Evolutionary conservation across 53 echinoderm and acorn worm genomes (phyloP).

Genomic region (Zoroaster sp.): DNA sequence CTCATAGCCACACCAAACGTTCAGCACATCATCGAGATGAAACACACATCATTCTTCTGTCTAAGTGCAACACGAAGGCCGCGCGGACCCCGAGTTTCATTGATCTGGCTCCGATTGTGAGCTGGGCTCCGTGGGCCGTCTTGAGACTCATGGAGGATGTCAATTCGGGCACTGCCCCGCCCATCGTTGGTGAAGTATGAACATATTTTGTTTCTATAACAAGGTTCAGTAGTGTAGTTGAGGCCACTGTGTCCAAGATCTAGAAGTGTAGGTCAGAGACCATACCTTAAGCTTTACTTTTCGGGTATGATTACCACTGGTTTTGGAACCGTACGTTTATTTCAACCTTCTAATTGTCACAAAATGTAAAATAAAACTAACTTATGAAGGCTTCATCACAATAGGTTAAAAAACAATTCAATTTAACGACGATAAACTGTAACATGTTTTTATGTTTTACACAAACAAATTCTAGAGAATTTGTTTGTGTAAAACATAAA

Average conservation of each 20-base stretch:
- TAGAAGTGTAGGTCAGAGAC: neutral
- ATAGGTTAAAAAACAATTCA: too few species aligned
- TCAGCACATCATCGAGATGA: neutral
- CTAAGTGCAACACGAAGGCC: constrained; percentile 25
- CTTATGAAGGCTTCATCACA: too few species aligned
- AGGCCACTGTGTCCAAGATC: neutral
- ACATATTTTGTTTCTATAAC: neutral
- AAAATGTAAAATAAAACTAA: too few species aligned
- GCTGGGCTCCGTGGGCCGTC: constrained; percentile 54
- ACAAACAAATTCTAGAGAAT: too few species aligned
- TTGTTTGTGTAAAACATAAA: too few species aligned
- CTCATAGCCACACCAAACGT: neutral
- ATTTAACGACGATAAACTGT: too few species aligned
- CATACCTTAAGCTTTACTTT: neutral
- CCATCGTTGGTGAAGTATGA: neutral
- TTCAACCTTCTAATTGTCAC: too few species aligned
- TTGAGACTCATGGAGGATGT: constrained; percentile 5
- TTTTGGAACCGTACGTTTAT: too few species aligned
- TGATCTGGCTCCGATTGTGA: constrained; percentile 21
- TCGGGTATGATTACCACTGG: neutral
- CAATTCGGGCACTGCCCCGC: neutral
- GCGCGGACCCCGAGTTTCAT: constrained; percentile 44
- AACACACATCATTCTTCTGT: neutral
- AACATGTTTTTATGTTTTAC: too few species aligned
- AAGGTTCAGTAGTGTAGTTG: neutral